Evolutionary conservation across 1,140 invertebrate species (phyloP).

Genomic region (Rhizoglyphus robini): DNA sequence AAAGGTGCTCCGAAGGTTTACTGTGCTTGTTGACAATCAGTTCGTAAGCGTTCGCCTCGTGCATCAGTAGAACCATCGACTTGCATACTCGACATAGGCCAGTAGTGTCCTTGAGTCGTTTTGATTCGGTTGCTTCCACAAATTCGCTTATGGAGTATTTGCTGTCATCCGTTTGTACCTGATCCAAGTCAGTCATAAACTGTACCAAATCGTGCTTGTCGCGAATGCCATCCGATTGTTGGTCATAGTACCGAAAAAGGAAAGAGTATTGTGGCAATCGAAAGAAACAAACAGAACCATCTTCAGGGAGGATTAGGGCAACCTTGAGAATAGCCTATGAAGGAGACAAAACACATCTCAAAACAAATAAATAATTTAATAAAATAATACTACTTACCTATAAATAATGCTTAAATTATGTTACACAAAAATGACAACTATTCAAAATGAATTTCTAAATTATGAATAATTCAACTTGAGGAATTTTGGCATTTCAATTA

Average conservation of each 20-base stretch:
- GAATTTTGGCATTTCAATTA: too few relatives aligned
- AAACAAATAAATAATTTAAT: slow-evolving; percentile 16
- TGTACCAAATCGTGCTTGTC: neutral
- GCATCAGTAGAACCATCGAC: neutral
- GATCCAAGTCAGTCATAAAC: slow-evolving; percentile 3
- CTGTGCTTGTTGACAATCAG: neutral
- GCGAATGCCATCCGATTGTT: neutral
- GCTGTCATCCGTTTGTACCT: neutral
- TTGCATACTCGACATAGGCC: neutral
- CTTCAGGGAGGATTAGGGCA: neutral
- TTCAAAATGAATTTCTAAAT: neutral
- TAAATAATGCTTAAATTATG: too few relatives aligned
- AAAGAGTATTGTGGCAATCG: neutral
- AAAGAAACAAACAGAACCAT: neutral
- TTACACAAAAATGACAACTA: slow-evolving; percentile 19
- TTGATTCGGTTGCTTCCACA: slow-evolving; percentile 7
- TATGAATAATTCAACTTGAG: too few relatives aligned
- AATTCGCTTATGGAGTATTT: neutral
- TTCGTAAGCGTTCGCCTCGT: neutral
- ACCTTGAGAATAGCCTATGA: slow-evolving; percentile 16
- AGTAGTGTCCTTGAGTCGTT: neutral
- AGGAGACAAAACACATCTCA: slow-evolving; percentile 15
- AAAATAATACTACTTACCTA: too few relatives aligned
- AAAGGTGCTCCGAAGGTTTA: neutral
- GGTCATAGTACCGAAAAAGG: slow-evolving; percentile 18